phyloP scores from a whole-genome alignment of 2,797 vertebrate species.

The Molothrus ater region DNA sequence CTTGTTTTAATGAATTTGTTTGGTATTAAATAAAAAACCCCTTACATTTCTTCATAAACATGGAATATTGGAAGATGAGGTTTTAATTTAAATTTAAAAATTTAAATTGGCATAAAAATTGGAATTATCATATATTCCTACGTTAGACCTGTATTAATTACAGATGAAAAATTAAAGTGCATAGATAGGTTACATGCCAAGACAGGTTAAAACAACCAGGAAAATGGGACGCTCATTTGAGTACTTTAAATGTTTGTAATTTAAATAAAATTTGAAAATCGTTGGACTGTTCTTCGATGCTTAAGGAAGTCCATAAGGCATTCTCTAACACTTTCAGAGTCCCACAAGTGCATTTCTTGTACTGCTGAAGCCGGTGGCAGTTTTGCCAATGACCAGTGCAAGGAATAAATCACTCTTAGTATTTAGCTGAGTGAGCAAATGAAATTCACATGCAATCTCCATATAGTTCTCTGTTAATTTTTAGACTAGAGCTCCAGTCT shows the following conservation, averaged over 20 bases:
- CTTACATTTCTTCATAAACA: not conserved
- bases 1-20: not conserved
- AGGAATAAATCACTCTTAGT: not conserved
- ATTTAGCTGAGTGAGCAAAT: not conserved
- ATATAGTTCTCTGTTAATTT: not conserved
- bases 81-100: not conserved
- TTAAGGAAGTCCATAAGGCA: not conserved
- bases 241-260: not conserved
- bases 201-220: not conserved
- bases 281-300: not conserved
- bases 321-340: not conserved
- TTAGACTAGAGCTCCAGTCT: not conserved
- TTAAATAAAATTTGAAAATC: not conserved
- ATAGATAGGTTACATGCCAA: not conserved
- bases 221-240: not conserved
- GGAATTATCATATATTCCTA: not conserved
- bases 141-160: not conserved
- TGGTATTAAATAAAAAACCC: not conserved
- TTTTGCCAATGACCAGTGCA: not conserved
- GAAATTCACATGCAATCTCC: not conserved
- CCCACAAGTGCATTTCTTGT: not conserved
- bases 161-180: not conserved
- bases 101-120: not conserved
- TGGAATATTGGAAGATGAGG: not conserved
- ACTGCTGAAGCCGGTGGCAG: not conserved